Evolutionary conservation across 2,888 invertebrate species (phyloP).

Genomic region (Melanargia galathea): DNA sequence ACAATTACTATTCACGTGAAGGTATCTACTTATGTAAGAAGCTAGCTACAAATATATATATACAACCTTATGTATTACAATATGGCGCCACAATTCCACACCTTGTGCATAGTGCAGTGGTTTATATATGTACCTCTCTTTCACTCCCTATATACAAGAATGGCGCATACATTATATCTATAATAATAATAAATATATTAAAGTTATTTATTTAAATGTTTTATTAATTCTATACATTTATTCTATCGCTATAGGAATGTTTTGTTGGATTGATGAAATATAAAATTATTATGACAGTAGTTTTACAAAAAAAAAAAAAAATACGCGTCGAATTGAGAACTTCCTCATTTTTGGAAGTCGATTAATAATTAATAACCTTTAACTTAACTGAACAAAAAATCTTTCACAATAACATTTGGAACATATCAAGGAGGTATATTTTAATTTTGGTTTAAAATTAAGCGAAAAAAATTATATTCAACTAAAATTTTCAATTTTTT

Average conservation of each 20-base stretch:
- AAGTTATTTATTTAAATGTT: not conserved
- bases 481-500: no score
- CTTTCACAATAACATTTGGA: no score
- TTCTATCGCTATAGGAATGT: conserved; percentile 7
- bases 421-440: no score
- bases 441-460: no score
- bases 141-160: conserved; percentile 61
- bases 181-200: conserved; percentile 2
- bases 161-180: conserved; percentile 47
- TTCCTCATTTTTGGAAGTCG: no score
- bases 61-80: conserved; percentile 28
- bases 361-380: no score
- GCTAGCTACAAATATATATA: conserved; percentile 31
- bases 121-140: conserved; percentile 46
- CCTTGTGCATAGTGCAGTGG: conserved; percentile 75
- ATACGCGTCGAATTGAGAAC: no score
- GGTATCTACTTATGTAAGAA: conserved; percentile 38
- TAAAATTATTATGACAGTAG: not conserved
- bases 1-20: conserved; percentile 42
- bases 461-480: no score
- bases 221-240: conserved; percentile 8
- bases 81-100: conserved; percentile 74
- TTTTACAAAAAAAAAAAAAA: not conserved
- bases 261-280: not conserved
- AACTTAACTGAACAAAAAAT: no score